Base-by-base conservation (phyloP, 2,113 vertebrate species). In the Charina bottae region DNA sequence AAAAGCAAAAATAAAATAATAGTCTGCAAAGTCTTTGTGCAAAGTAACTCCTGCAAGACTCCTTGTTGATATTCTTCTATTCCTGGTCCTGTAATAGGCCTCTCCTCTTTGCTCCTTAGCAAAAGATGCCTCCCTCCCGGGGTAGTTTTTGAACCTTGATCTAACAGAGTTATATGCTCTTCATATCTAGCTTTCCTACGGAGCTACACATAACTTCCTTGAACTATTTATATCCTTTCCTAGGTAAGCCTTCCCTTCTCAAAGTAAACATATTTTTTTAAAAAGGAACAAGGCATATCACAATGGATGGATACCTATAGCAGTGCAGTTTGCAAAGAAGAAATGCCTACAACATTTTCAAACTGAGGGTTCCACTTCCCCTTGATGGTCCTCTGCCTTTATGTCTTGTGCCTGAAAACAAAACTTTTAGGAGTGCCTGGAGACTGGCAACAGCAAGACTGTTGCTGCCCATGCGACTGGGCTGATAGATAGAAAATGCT, bases 281-380 rank as follows among this genome's bases (percentile, higher is more conserved):
- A 28, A 58, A 84, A 72, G 12, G 55, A 89, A 33, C 0, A 94
- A 8, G 9, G 60, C 3, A 89, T 55, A 93, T 7, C 90, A 89
- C 28, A 83, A 88, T 53, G 3, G 2, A 33, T 26, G 2, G 24
- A 23, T 24, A 88, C 8, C 46, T 0, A 1, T 0, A 0, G 28
- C 2, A 2, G 49, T 92, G 62, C 19, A 12, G 21, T 90, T 92
- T 93, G 64, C 87, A 60, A 60, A 94, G 7, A 9, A 42, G 1
- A 78, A 17, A 19, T 17, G 2, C 33, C 72, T 78, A 42, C 19
- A 78, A 42, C 33, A 9, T 37, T 78, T 78, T 78, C 72, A 78
- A 42, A 78, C 33, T 42, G 6, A 37, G 19, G 56, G 15, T 78
- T 72, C 33, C 2, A 19, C 17, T 78, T 37, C 17, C 33, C 15